Conservation (phyloP, 2,888 invertebrate genomes). For the Sinohyriopsis cumingii region DNA sequence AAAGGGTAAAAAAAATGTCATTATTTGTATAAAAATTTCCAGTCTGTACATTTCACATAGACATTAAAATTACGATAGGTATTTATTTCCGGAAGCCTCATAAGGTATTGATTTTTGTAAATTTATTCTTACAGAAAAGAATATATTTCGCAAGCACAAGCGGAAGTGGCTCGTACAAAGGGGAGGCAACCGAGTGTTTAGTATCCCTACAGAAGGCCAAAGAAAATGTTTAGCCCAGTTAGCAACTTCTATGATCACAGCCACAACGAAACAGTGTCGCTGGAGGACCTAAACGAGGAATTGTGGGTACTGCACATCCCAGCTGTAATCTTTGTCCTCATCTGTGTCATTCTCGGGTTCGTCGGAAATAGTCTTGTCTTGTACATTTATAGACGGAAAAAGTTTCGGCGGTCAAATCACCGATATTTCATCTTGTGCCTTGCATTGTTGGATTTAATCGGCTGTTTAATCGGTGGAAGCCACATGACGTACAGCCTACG, state of each 20-base stretch:
- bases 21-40: no score
- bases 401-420: slow-evolving; percentile 32
- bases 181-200: no score
- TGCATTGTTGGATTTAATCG: slow-evolving; percentile 36
- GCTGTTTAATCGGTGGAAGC: slow-evolving; percentile 36
- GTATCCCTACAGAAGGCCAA: no score
- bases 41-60: no score
- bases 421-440: slow-evolving; percentile 43
- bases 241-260: neutral
- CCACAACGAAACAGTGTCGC: slow-evolving; percentile 11
- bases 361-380: slow-evolving; percentile 37
- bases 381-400: slow-evolving; percentile 29
- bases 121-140: no score
- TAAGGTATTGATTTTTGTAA: no score
- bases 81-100: no score
- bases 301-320: slow-evolving; percentile 30
- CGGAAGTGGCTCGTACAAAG: no score
- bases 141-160: no score
- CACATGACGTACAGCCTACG: slow-evolving; percentile 41
- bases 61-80: no score
- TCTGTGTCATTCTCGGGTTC: slow-evolving; percentile 28
- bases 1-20: no score
- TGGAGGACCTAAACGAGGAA: slow-evolving; percentile 28
- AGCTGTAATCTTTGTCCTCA: slow-evolving; percentile 25
- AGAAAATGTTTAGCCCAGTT: no score